Evolutionary conservation across 2,888 invertebrate genomes (phyloP), one percentile per base, ranked within the genome.

Genomic region (Acholoe squamosa): DNA sequence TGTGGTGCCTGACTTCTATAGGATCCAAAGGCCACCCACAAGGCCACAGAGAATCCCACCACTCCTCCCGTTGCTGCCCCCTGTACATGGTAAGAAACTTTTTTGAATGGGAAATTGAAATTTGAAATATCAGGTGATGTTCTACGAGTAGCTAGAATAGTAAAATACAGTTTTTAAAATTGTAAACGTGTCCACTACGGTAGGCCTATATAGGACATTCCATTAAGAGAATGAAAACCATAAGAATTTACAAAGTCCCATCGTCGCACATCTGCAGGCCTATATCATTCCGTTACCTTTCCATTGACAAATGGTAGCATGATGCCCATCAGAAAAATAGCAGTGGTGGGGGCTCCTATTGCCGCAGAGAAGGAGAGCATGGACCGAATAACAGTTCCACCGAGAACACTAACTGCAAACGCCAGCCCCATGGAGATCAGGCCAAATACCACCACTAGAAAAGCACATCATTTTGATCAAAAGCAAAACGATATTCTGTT

Each of bases 271-370:
- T n/a, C n/a, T n/a, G n/a, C n/a, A n/a, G n/a, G n/a, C n/a, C 61
- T 61, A 3, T n/a, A 19, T 61, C 61, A 7, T 28, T 3, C 7
- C 5, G 43, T 84, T n/a, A 86, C 86, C 56, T 54, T 86, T 56
- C 86, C 52, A 54, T 86, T 86, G 54, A 56, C 54, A 28, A 86
- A 86, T 19, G 86, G 86, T 7, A 86, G 52, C 54, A 86, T 12
- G 31, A 86, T 86, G 28, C 86, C 86, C 86, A 86, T 52, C 25
- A 86, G 86, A 28, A 86, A 86, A 52, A 86, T 86, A 31, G 86
- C 86, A 12, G 86, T 86, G 19, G 86, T 86, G 10, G 86, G 86
- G 28, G 28, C 86, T 16, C 86, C 86, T n/a, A 86, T 86, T 28
- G 86, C 86, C 5, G 86, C 25, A 1, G 86, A 19, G 86, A 86